Conservation (phyloP, 2,113 vertebrate genomes). For the Platichthys flesus region DNA sequence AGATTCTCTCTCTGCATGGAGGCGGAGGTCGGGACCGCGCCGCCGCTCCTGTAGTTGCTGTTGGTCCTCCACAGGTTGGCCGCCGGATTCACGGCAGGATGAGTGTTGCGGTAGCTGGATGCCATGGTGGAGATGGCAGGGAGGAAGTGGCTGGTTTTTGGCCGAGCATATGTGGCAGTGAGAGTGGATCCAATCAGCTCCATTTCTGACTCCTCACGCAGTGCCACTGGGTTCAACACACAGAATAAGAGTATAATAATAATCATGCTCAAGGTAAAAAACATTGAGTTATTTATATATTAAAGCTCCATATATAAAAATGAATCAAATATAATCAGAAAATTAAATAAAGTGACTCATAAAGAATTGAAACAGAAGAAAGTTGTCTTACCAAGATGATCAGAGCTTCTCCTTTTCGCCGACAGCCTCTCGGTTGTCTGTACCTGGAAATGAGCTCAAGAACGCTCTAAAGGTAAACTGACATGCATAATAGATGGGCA, state of each 20-base stretch:
- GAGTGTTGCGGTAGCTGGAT: conserved; percentile 85
- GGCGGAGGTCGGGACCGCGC: conserved; percentile 72
- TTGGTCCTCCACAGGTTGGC: conserved; percentile 86
- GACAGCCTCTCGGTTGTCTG: conserved; percentile 43
- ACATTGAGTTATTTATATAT: not conserved
- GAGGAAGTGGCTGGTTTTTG: conserved; percentile 85
- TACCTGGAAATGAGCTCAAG: conserved; percentile 77
- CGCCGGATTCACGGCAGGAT: conserved; percentile 79
- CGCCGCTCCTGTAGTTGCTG: conserved; percentile 83
- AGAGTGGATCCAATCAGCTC: conserved; percentile 86
- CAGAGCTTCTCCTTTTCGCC: not conserved
- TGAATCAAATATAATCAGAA: not conserved
- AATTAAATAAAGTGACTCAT: not conserved
- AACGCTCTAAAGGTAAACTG: conserved; percentile 71
- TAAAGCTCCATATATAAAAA: not conserved
- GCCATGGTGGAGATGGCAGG: conserved; percentile 87
- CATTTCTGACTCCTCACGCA: conserved; percentile 72
- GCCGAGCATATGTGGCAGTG: conserved; percentile 82
- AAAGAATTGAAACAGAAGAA: not conserved
- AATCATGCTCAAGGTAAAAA: not conserved
- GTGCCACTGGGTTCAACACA: not conserved
- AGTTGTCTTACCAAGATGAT: conserved; percentile 52
- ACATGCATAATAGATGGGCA: conserved; percentile 80
- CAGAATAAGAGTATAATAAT: not conserved
- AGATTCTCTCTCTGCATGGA: conserved; percentile 76